Evolutionary conservation across 2,113 vertebrate species (phyloP).

Genomic region (Pontoporia blainvillei): DNA sequence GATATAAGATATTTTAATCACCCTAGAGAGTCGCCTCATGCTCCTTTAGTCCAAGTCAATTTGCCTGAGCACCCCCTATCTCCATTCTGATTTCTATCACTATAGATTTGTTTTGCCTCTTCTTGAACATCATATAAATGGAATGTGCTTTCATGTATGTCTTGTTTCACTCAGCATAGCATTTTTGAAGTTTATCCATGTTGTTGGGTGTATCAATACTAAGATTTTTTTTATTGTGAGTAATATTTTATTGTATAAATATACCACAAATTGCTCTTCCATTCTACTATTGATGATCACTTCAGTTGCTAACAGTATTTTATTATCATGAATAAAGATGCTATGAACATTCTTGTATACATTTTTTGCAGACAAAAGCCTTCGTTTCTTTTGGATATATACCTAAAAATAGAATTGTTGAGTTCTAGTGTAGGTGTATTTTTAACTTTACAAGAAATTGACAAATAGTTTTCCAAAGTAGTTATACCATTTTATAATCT

Average conservation of each 20-base stretch:
- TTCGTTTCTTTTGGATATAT: not conserved
- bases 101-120: not conserved
- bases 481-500: not conserved
- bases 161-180: not conserved
- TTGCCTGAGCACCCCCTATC: accelerated
- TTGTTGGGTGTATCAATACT: not conserved
- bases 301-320: not conserved
- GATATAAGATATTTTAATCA: not conserved
- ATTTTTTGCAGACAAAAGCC: not conserved
- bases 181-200: not conserved
- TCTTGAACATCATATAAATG: not conserved
- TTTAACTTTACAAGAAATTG: not conserved
- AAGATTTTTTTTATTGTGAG: not conserved
- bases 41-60: not conserved
- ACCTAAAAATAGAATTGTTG: not conserved
- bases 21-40: not conserved
- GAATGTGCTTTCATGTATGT: not conserved
- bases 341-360: not conserved
- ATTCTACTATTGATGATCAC: not conserved
- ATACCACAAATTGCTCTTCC: not conserved
- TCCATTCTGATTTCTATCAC: not conserved
- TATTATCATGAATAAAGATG: not conserved
- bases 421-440: not conserved
- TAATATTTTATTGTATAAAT: not conserved
- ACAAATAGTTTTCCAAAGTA: not conserved